Evolutionary conservation across 2,888 invertebrate genomes (phyloP).

Genomic region (Ophioninae sp.): DNA sequence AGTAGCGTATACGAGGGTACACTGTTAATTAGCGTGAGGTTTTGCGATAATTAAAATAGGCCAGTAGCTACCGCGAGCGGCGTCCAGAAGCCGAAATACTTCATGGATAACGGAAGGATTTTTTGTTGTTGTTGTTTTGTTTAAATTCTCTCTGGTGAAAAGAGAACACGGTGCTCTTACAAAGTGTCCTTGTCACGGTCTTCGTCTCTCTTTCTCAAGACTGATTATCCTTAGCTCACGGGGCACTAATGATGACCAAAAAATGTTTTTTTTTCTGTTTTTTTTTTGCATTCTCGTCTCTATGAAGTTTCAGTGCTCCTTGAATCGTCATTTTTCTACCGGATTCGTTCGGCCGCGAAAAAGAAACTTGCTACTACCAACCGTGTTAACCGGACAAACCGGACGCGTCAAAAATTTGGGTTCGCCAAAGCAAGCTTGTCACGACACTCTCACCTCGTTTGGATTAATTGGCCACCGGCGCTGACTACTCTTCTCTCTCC

Average conservation of each 20-base stretch:
- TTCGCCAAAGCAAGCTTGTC: conserved; percentile 78
- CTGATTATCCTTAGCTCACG: conserved; percentile 45
- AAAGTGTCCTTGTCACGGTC: conserved; percentile 60
- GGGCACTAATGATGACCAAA: conserved; percentile 56
- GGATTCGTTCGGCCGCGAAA: conserved; percentile 26
- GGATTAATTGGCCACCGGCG: conserved; percentile 74
- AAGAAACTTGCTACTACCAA: conserved; percentile 11
- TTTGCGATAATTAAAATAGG: conserved; percentile 50
- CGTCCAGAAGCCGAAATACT: conserved; percentile 44
- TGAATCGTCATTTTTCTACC: conserved; percentile 39
- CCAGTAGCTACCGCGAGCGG: conserved; percentile 36
- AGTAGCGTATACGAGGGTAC: neutral
- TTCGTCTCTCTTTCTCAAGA: conserved; percentile 52
- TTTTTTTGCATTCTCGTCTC: conserved; percentile 32
- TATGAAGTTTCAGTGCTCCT: conserved; percentile 24
- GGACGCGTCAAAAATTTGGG: conserved; percentile 70
- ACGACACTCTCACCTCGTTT: conserved; percentile 78
- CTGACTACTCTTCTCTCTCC: conserved; percentile 20
- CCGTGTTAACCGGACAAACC: conserved; percentile 53
- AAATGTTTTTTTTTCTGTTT: conserved; percentile 7
- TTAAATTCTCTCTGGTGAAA: neutral
- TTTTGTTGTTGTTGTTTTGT: conserved; percentile 13
- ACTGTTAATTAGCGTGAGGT: conserved; percentile 33
- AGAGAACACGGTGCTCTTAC: conserved; percentile 31
- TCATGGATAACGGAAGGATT: conserved; percentile 38